Evolutionary conservation across 2,797 vertebrate species (phyloP), one percentile per base, ranked within the genome.

Genomic region (Denticeps clupeoides): DNA sequence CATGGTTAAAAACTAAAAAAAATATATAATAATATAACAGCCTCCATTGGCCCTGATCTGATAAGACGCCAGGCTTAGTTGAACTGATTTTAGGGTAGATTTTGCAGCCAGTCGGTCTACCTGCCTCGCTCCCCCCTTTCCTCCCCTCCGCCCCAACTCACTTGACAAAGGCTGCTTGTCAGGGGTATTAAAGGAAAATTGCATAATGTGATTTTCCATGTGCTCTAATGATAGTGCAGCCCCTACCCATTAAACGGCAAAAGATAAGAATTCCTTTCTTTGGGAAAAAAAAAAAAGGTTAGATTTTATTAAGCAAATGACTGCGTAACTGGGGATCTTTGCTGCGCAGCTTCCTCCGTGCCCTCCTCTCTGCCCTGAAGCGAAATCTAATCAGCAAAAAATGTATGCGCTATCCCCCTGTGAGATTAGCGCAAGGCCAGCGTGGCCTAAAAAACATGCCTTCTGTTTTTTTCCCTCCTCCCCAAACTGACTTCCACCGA

Each of bases 181-280:
- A 53, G 45, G 47, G 44, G 49, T 55, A 56, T 67, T 52, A 54
- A 58, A 58, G 49, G 52, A 56, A 70, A 67, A 65, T 65, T 70
- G 62, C 55, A 58, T 64, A 58, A 72, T 68, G 58, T 57, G 47
- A 58, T 72, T 67, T 64, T 28, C 62, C 50, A 43, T 38, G 47
- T 50, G 41, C 58, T 60, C 55, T 65, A 67, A 74, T 69, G 60
- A 69, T 53, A 55, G 56, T 65, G 60, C 62, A 38, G 24, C 53
- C 59, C 57, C 48, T 55, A 53, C 53, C 67, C 70, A 65, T 72
- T 66, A 69, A 67, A 69, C 57, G 22, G 41, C 62, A 60, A 51
- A 59, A 63, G 62, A 61, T 64, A 60, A 61, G 56, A 59, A 66
- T 59, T 56, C 44, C 47, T 62, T 63, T 65, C 53, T 67, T 67